These are phyloP conservation scores for Drosophila ironensis DNA, from an alignment of 1,140 invertebrate genomes.

Conservation along the genomic window DNA sequence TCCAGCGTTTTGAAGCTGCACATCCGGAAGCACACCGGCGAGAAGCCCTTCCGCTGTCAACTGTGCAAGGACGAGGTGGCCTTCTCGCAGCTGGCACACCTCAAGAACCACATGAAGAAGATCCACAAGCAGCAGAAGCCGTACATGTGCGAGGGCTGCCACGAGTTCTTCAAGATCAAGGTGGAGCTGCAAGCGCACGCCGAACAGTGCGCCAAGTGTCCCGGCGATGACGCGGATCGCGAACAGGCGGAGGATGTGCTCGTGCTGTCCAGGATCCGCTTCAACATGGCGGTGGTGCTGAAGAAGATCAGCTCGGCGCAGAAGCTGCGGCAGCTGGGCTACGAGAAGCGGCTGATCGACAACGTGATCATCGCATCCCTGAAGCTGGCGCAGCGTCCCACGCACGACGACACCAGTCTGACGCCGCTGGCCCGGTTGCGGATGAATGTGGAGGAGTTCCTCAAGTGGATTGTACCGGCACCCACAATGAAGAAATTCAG, in stretches of 20 bases:
- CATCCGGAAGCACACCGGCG: slow-evolving; percentile 88
- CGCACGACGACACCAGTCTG: slow-evolving; percentile 84
- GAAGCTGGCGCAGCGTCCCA: slow-evolving; percentile 87
- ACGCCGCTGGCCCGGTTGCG: slow-evolving; percentile 85
- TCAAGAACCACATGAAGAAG: slow-evolving; percentile 91
- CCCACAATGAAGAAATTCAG: slow-evolving; percentile 89
- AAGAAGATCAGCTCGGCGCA: slow-evolving; percentile 91
- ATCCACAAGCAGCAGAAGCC: slow-evolving; percentile 89
- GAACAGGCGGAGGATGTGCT: slow-evolving; percentile 40
- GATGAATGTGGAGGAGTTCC: slow-evolving; percentile 88
- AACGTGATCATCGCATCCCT: slow-evolving; percentile 91
- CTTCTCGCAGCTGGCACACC: slow-evolving; percentile 90
- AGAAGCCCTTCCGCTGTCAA: slow-evolving; percentile 91
- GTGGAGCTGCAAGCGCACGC: slow-evolving; percentile 84
- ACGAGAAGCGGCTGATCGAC: slow-evolving; percentile 91
- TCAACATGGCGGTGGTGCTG: slow-evolving; percentile 89
- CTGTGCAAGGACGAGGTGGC: slow-evolving; percentile 87
- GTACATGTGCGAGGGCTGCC: slow-evolving; percentile 87
- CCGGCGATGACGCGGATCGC: slow-evolving; percentile 19
- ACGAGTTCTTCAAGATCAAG: slow-evolving; percentile 90
- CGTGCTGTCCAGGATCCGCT: slow-evolving; percentile 87
- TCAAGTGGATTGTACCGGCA: slow-evolving; percentile 91
- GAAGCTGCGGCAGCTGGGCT: slow-evolving; percentile 88
- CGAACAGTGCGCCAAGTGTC: slow-evolving; percentile 62
- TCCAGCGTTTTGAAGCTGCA: slow-evolving; percentile 92